Evolutionary conservation across 2,888 invertebrate genomes (phyloP).

Genomic region (Gortyna flavago): DNA sequence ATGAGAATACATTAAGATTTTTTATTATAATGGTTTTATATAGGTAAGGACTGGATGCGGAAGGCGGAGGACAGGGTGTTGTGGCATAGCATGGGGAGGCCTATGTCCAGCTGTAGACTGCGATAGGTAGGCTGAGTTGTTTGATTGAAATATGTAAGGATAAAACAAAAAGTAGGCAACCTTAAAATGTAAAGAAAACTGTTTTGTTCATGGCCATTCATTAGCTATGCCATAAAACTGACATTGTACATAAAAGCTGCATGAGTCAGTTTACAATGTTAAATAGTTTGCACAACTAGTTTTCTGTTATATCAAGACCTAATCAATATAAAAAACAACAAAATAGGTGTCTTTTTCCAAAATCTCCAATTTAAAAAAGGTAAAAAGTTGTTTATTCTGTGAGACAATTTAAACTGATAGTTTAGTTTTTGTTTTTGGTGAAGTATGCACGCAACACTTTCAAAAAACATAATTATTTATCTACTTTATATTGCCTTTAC

Average conservation of each 20-base stretch:
- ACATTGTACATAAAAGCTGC: not conserved
- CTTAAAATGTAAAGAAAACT: not conserved
- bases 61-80: not conserved
- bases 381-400: not conserved
- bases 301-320: not conserved
- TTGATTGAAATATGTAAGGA: not conserved
- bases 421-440: not conserved
- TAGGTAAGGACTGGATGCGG: not conserved
- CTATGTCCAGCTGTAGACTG: not conserved
- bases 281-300: not conserved
- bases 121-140: not conserved
- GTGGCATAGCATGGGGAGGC: not conserved
- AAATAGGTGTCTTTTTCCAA: not conserved
- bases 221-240: not conserved
- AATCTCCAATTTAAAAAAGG: not conserved
- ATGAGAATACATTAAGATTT: conserved; percentile 19
- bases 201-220: not conserved
- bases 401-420: not conserved
- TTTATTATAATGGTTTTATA: not conserved
- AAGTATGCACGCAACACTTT: not conserved
- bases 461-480: not conserved
- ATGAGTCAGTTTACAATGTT: not conserved
- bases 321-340: not conserved
- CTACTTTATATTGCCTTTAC: not conserved
- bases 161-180: not conserved